A percentile compares a stretch with the other conserved stretches of the same genome.
Evolutionary conservation across 1,140 invertebrate genomes (phyloP).

Genomic region (Neoseiulus cucumeris): DNA sequence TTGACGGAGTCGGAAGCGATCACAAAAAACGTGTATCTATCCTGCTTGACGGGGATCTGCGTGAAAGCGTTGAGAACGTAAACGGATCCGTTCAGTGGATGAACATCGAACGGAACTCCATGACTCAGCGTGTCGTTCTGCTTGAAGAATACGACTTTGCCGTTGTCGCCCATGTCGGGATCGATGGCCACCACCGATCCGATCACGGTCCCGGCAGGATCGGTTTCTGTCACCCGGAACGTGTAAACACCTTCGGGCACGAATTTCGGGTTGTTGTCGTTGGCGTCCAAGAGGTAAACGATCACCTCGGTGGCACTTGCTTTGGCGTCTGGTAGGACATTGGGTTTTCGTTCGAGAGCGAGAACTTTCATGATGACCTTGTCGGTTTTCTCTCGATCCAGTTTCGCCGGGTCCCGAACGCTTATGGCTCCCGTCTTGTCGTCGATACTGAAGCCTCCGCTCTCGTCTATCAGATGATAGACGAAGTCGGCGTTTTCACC

Average conservation of each 20-base stretch:
- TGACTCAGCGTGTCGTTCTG: constrained; percentile 22
- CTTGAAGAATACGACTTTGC: constrained; percentile 29
- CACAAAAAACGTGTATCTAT: constrained; percentile 23
- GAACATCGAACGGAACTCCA: constrained; percentile 22
- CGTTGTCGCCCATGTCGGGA: constrained; percentile 23
- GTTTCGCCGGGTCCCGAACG: constrained; percentile 47
- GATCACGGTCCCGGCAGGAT: constrained; percentile 19
- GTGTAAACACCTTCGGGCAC: constrained; percentile 52
- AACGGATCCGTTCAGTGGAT: constrained; percentile 23
- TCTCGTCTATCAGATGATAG: constrained; percentile 49
- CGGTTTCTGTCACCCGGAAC: constrained; percentile 23
- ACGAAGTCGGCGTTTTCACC: constrained; percentile 61
- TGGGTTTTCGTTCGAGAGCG: constrained; percentile 21
- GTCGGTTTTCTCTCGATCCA: constrained; percentile 50
- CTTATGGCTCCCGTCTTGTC: constrained; percentile 58
- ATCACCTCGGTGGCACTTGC: constrained; percentile 12
- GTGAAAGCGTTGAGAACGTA: constrained; percentile 20
- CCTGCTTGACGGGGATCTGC: constrained; percentile 17
- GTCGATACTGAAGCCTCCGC: constrained; percentile 56
- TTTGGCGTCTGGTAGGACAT: constrained; percentile 20
- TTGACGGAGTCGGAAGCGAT: constrained; percentile 21
- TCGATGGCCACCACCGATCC: constrained; percentile 22
- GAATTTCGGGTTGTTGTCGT: constrained; percentile 66
- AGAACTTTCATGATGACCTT: constrained; percentile 20
- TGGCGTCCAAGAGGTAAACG: constrained; percentile 57